Percentiles rank a stretch among this genome's conserved stretches.
These are phyloP conservation scores for Cydia strobilella DNA, from an alignment of 1,140 invertebrate species.

Conservation along the genomic window DNA sequence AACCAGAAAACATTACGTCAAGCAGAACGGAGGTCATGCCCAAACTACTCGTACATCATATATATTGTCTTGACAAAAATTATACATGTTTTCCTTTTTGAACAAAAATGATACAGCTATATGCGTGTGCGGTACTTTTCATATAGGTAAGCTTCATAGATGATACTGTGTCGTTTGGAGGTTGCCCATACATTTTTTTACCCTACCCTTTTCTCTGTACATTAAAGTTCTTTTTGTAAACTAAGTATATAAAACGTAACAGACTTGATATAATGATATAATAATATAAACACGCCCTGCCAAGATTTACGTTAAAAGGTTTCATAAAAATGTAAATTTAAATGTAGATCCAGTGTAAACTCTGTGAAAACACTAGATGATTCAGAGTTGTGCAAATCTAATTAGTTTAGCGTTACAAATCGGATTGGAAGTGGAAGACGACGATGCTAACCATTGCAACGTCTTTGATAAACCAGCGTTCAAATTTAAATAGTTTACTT, in stretches of 20 bases:
- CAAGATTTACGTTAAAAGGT: not conserved
- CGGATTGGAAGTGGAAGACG: slow-evolving; percentile 13
- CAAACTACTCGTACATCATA: too few relatives aligned
- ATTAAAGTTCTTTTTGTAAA: too few relatives aligned
- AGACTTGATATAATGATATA: not conserved
- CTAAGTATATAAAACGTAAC: not conserved
- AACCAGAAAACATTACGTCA: too few relatives aligned
- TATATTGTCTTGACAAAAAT: too few relatives aligned
- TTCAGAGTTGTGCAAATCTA: slow-evolving; percentile 13
- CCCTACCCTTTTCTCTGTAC: too few relatives aligned
- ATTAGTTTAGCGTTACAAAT: slow-evolving; percentile 19
- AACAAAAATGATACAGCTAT: too few relatives aligned
- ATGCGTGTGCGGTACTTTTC: too few relatives aligned
- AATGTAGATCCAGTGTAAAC: not conserved
- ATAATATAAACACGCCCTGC: not conserved
- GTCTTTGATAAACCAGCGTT: not conserved
- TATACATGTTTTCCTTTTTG: too few relatives aligned
- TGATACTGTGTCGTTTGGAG: too few relatives aligned
- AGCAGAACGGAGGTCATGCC: too few relatives aligned
- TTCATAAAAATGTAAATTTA: not conserved
- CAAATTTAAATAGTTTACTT: not conserved
- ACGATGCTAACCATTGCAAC: not conserved
- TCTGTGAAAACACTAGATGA: slow-evolving; percentile 10
- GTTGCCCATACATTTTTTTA: too few relatives aligned
- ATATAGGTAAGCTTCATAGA: too few relatives aligned